Percentiles rank a stretch among this genome's conserved stretches.
Conservation (phyloP, 1,140 invertebrate genomes). For the Triops longicaudatus region DNA sequence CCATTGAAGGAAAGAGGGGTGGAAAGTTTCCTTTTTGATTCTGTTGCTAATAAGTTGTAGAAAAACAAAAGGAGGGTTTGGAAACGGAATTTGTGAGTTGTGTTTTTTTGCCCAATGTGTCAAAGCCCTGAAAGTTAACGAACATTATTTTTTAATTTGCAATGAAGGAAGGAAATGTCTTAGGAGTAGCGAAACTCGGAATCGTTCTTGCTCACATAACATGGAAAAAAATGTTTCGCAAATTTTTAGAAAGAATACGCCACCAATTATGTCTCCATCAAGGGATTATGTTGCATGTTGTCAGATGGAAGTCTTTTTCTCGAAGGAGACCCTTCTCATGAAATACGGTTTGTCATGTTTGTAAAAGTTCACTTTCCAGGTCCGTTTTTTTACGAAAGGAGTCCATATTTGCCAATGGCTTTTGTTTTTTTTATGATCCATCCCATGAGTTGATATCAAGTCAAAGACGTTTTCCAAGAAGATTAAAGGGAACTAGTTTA, state of each 20-base stretch:
- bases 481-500: not conserved
- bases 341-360: not conserved
- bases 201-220: slow-evolving; percentile 1
- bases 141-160: not conserved
- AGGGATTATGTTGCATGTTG: not conserved
- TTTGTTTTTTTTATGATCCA: not conserved
- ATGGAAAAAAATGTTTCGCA: not conserved
- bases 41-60: not conserved
- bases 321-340: not conserved
- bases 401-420: slow-evolving; percentile 4
- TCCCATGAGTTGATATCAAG: slow-evolving; percentile 3
- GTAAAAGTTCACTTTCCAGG: not conserved
- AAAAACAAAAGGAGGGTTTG: not conserved
- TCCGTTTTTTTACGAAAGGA: not conserved
- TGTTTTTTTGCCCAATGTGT: slow-evolving; percentile 13
- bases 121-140: not conserved
- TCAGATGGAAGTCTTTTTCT: not conserved
- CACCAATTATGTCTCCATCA: not conserved
- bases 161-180: not conserved
- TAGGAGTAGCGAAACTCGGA: not conserved
- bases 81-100: not conserved
- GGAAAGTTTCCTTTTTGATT: not conserved
- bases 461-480: slow-evolving; percentile 6
- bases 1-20: not conserved
- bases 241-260: not conserved